A percentile compares a stretch with the other conserved stretches of the same genome.
phyloP scores from a whole-genome alignment of 2,888 invertebrate genomes.

The Tethea ocularis region DNA sequence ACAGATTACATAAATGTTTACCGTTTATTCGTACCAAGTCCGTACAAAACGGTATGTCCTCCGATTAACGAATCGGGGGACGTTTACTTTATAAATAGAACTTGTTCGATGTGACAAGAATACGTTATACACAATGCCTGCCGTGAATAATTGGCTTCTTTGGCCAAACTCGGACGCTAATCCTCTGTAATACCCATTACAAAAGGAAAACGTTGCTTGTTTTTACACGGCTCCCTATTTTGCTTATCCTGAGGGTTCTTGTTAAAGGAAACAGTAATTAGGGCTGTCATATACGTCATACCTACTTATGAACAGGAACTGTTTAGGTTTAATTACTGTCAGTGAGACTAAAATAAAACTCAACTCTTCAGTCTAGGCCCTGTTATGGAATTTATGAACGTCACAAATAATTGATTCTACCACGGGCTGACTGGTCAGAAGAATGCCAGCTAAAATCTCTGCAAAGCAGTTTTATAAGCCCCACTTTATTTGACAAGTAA shows the following conservation, averaged over 20 bases:
- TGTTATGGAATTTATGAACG: too few species aligned
- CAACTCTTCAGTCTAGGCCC: too few species aligned
- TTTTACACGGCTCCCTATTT: neutral
- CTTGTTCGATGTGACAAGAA: neutral
- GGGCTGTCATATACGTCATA: too few species aligned
- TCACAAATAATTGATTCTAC: too few species aligned
- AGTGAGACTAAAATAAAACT: too few species aligned
- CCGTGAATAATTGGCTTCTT: neutral
- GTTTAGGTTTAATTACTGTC: too few species aligned
- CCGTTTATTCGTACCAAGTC: neutral
- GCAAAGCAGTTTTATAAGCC: too few species aligned
- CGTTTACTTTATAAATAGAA: neutral
- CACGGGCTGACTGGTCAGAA: too few species aligned
- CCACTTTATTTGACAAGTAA: too few species aligned
- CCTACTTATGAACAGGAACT: too few species aligned
- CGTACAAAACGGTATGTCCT: neutral
- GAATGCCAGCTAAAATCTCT: too few species aligned
- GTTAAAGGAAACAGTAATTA: neutral
- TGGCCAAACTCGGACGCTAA: neutral
- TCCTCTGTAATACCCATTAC: neutral
- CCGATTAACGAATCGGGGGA: neutral
- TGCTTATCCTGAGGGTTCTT: neutral
- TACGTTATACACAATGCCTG: neutral
- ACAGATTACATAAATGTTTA: neutral
- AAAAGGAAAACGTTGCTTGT: neutral